A percentile compares a stretch with the other conserved stretches of the same genome.
These are phyloP conservation scores for Sisor rabdophorus DNA, from an alignment of 2,113 vertebrate species.

Conservation along the genomic window DNA sequence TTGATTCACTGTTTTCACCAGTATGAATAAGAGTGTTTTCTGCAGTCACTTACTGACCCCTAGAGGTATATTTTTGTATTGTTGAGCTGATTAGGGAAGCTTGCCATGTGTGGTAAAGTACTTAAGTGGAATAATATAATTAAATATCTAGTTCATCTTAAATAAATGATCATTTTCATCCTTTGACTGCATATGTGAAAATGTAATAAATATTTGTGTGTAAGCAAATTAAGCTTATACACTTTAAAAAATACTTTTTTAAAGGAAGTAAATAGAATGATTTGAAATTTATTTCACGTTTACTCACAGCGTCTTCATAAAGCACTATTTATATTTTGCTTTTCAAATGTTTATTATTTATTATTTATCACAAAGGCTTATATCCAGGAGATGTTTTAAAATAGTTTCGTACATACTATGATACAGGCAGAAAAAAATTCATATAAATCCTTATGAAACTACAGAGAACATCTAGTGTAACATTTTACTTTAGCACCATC, in stretches of 20 bases:
- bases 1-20: neutral
- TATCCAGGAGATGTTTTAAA: neutral
- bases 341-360: conserved; percentile 12
- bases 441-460: conserved; percentile 1
- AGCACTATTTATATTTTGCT: neutral
- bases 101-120: neutral
- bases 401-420: neutral
- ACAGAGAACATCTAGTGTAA: neutral
- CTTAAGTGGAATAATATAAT: too few relatives aligned
- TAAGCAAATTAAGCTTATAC: neutral
- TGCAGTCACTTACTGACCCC: conserved; percentile 10
- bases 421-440: neutral
- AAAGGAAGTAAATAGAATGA: neutral
- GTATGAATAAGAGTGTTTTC: too few relatives aligned
- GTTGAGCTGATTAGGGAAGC: neutral
- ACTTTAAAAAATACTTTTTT: neutral
- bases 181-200: neutral
- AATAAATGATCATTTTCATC: neutral
- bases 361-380: neutral
- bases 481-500: neutral
- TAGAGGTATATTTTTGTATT: neutral
- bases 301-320: neutral
- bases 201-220: neutral
- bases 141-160: neutral
- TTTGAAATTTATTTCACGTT: neutral